phyloP scores from a whole-genome alignment of 2,113 vertebrate species.

The Glaucomys volans region DNA sequence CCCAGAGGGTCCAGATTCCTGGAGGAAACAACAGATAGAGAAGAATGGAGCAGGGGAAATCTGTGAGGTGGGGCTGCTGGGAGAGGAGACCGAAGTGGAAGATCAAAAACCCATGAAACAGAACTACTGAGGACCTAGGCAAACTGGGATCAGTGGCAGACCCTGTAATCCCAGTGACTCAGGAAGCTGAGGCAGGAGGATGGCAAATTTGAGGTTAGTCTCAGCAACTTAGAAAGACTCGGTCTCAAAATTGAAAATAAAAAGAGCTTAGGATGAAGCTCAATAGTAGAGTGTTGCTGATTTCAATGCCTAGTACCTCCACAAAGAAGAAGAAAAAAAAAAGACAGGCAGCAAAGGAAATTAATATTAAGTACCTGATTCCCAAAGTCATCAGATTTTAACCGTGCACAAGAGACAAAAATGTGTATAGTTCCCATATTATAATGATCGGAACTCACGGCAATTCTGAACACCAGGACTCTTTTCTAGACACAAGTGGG shows the following conservation, averaged over 20 bases:
- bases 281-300: neutral
- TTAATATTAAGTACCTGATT: conserved; percentile 31
- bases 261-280: neutral
- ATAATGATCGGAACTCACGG: neutral
- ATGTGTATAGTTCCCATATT: neutral
- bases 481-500: neutral
- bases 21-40: neutral
- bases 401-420: neutral
- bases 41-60: neutral
- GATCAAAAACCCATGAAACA: conserved; percentile 1
- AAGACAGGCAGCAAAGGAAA: neutral
- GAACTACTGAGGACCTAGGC: neutral
- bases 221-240: neutral
- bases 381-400: conserved; percentile 9
- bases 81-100: neutral
- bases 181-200: neutral
- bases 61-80: neutral
- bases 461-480: neutral
- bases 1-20: neutral
- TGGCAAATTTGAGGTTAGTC: neutral
- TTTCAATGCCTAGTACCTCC: neutral
- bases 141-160: neutral
- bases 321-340: neutral
- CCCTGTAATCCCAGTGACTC: neutral
- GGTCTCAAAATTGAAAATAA: neutral